Percentiles rank a stretch among this genome's conserved stretches.
Evolutionary conservation across 1,140 invertebrate species (phyloP).

Genomic region (Phymorhynchus buccinoides): DNA sequence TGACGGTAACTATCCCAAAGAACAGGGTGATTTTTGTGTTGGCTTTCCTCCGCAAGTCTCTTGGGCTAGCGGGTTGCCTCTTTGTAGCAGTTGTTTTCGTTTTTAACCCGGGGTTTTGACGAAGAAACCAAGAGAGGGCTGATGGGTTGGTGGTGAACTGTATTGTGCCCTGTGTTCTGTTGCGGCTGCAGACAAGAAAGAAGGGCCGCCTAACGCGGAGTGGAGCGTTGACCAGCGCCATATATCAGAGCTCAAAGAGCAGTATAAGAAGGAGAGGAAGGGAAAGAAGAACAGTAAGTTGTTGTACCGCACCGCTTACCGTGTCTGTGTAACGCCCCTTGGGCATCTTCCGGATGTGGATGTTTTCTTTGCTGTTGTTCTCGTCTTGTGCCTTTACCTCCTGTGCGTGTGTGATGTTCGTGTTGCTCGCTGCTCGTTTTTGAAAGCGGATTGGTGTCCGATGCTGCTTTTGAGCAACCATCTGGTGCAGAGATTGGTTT

Average conservation of each 20-base stretch:
- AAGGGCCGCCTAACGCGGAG: conserved; percentile 67
- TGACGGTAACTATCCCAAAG: no score
- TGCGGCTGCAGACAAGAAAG: conserved; percentile 72
- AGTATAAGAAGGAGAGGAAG: conserved; percentile 75
- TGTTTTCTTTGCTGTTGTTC: conserved; percentile 8
- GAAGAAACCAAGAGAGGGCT: no score
- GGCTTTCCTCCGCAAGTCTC: neutral
- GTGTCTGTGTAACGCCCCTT: no score
- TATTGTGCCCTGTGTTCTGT: no score
- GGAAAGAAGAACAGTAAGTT: conserved; percentile 72
- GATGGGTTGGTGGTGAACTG: no score
- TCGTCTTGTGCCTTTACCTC: neutral
- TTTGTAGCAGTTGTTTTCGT: neutral
- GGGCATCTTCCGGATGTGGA: neutral
- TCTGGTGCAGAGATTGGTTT: no score
- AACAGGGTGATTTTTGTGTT: neutral
- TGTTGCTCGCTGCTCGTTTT: conserved; percentile 22
- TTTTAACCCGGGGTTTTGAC: neutral
- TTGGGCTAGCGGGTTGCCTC: neutral
- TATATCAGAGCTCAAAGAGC: conserved; percentile 75
- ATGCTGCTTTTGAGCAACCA: neutral
- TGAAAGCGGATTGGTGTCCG: neutral
- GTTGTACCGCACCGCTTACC: conserved; percentile 38
- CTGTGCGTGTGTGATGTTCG: conserved; percentile 4
- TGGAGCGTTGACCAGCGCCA: conserved; percentile 74